Evolutionary conservation across 2,888 invertebrate species (phyloP), one percentile per base, ranked within the genome.

Genomic region (Apotomis capreana): DNA sequence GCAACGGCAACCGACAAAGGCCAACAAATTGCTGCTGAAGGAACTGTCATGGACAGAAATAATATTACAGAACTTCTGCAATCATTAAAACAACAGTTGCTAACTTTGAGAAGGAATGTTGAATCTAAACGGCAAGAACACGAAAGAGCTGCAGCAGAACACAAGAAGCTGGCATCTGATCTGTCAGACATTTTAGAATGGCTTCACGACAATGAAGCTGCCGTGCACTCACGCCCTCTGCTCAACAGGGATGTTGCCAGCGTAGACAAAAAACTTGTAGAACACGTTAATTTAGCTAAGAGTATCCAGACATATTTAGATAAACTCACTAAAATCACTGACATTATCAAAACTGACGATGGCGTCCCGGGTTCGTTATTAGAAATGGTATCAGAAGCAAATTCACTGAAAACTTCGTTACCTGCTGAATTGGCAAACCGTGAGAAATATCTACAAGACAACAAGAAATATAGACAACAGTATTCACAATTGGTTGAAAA

Each of bases 1-100:
- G 97, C 97, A 0, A 95, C 97, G 5, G 98, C 98, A 0, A 96
- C 96, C 12, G 98, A 98, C 83, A 98, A 98, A 85, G 98, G 98
- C 0, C 97, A 97, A 82, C 97, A 98, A 86, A 98, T 99, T 49
- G 97, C 97, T 0, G 96, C 96, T 0, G 98, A 98, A 89, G 98
- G 98, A 57, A 96, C 97, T 3, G 96, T 97, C 0, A 96, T 96
- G 15, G 98, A 98, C 80, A 95, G 97, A 79, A 98, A 98, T 80
- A 96, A 96, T 78, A 96, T 98, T 5, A 97, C 97, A 2, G 97
- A 98, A 83, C 96, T 98, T 79, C 85, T 98, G 36, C 98, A 98
- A 81, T 96, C 96, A 0, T 86, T 98, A 26, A 98, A 97, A 86
- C 97, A 97, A 83, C 97, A 98, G 77, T 89, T 98, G 13, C 95